phyloP scores from a whole-genome alignment of 2,888 invertebrate genomes.

The Acleris cristana region DNA sequence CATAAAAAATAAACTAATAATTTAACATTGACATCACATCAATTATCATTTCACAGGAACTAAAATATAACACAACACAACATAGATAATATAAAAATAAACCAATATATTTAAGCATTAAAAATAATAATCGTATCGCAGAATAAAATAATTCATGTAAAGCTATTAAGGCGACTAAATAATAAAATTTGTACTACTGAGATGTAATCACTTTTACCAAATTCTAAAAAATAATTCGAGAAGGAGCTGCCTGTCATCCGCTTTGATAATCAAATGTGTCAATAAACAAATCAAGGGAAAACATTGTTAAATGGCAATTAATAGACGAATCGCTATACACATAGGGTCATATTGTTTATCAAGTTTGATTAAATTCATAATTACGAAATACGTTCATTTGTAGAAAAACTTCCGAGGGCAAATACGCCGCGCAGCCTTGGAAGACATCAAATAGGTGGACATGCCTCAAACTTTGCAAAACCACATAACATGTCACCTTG shows the following conservation, averaged over 20 bases:
- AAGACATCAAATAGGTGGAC: conserved; percentile 59
- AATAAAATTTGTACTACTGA: conserved; percentile 74
- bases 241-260: conserved; percentile 23
- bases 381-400: conserved; percentile 7
- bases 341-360: not conserved
- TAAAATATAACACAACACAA: conserved; percentile 48
- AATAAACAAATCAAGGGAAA: conserved; percentile 4
- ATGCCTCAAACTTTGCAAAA: conserved; percentile 33
- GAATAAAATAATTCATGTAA: conserved; percentile 56
- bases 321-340: not conserved
- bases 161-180: conserved; percentile 66
- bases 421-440: conserved; percentile 48
- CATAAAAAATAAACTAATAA: conserved; percentile 25
- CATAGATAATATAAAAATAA: conserved; percentile 48
- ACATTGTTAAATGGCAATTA: not conserved
- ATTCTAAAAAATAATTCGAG: conserved; percentile 46
- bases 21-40: conserved; percentile 30
- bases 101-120: conserved; percentile 45
- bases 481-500: conserved; percentile 18
- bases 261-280: conserved; percentile 42
- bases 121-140: conserved; percentile 53
- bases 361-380: not conserved
- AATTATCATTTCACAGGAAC: conserved; percentile 26
- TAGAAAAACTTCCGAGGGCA: conserved; percentile 23
- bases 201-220: conserved; percentile 61